Base-by-base conservation (phyloP, 1,140 invertebrate species). In the Nasonia longicornis region DNA sequence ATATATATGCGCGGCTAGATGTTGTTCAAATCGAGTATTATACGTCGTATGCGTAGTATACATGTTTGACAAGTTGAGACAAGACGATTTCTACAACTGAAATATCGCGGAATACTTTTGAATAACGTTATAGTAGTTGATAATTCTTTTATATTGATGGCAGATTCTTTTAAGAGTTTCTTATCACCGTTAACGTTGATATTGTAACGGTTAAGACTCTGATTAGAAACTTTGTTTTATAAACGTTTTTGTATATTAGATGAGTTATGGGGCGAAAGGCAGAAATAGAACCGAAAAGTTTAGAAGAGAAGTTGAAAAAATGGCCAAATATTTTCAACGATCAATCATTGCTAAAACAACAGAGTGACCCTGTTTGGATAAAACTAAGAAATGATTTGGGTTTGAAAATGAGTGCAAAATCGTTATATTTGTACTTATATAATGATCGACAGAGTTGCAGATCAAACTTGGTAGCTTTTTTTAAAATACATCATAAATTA, bases 331-430 rank as follows among this genome's bases (percentile, higher is more conserved):
- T 69, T 29, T 31, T 69, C 26, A 31, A 69, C 14, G 29, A 16
- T 31, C 10, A 48, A 48, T 0, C 12, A 29, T 7, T 31, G n/a
- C 14, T 69, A 31, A 69, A 69, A 69, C 1, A 31, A 69, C 20
- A 69, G 14, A 69, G 29, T 12, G 67, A 69, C 35, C 29, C 29
- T 10, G 14, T 69, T 29, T 69, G 67, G 67, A 31, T 10, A 31
- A 6, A 31, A 31, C n/a, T 69, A 69, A 69, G 22, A 26, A 6
- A 16, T 35, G 31, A 35, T 35, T 70, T 70, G 22, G 4, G 22
- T 2, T 35, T 70, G 22, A 70, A 31, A 70, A 70, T 70, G 67
- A 31, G 10, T 70, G 67, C 67, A 70, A 70, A 70, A 20, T 70
- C 29, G 1, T 70, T 70, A 70, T 70, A 14, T 70, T 35, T 70